Evolutionary conservation across 2,888 invertebrate species (phyloP).

Genomic region (Thymelicus acteon): DNA sequence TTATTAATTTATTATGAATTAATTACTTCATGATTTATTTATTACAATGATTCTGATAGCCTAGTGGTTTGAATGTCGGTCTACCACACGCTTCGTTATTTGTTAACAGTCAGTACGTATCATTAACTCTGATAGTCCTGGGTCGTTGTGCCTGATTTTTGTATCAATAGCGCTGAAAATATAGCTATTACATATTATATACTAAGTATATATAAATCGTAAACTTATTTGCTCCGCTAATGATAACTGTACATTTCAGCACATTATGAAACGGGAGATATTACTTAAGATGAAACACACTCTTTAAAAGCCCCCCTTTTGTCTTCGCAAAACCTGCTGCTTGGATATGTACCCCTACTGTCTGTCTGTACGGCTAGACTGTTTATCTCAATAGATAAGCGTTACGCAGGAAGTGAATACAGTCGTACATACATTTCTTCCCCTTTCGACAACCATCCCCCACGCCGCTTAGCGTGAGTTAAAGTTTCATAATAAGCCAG

Average conservation of each 20-base stretch:
- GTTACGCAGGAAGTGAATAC: slow-evolving; percentile 36
- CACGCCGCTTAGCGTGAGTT: slow-evolving; percentile 11
- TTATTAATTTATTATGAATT: too few relatives aligned
- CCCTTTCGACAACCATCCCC: slow-evolving; percentile 19
- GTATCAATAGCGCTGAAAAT: too few relatives aligned
- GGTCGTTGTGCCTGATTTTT: too few relatives aligned
- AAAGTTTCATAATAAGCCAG: slow-evolving; percentile 27
- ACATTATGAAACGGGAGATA: slow-evolving; percentile 22
- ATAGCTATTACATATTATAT: too few relatives aligned
- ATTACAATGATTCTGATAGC: too few relatives aligned
- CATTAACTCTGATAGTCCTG: too few relatives aligned
- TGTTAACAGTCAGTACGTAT: too few relatives aligned
- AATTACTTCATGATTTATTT: too few relatives aligned
- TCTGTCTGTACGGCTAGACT: slow-evolving; percentile 37
- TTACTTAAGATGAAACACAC: slow-evolving; percentile 31
- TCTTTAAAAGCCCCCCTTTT: slow-evolving; percentile 24
- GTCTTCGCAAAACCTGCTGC: slow-evolving; percentile 32
- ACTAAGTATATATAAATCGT: too few relatives aligned
- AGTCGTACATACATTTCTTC: slow-evolving; percentile 35
- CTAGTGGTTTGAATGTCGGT: too few relatives aligned
- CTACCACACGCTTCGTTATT: too few relatives aligned
- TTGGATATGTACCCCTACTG: slow-evolving; percentile 36
- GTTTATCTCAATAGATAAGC: slow-evolving; percentile 38
- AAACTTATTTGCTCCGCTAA: too few relatives aligned
- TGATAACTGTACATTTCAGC: background rate